Evolutionary conservation across 2,113 vertebrate genomes (phyloP).

Genomic region (Oreochromis niloticus): DNA sequence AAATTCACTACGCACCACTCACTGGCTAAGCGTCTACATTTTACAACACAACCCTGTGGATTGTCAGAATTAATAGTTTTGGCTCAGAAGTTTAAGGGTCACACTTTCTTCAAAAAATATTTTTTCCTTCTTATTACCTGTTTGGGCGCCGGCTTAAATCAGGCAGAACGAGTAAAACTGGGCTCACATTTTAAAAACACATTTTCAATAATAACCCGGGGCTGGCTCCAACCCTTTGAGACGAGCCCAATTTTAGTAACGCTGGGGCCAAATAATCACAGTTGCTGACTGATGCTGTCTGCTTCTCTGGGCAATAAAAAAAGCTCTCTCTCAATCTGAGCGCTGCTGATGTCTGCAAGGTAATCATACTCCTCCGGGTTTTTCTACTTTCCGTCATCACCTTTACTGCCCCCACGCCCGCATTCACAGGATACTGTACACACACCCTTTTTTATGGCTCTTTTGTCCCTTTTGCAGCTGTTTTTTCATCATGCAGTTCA

Average conservation of each 20-base stretch:
- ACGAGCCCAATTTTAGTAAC: neutral
- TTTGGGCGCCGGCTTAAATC: slow-evolving; percentile 23
- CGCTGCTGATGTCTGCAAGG: slow-evolving; percentile 13
- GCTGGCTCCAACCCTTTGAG: slow-evolving; percentile 2
- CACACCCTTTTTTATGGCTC: neutral
- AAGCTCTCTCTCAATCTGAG: neutral
- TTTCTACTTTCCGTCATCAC: slow-evolving; percentile 13
- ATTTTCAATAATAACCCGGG: slow-evolving; percentile 40
- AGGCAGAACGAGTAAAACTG: slow-evolving; percentile 30
- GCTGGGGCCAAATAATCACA: slow-evolving; percentile 50
- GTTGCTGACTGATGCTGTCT: slow-evolving; percentile 59
- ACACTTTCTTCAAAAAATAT: neutral
- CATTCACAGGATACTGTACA: neutral
- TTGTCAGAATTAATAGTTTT: neutral
- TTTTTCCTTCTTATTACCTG: neutral
- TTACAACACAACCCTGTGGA: neutral
- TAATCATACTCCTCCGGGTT: slow-evolving; percentile 18
- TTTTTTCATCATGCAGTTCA: neutral
- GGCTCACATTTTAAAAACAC: slow-evolving; percentile 24
- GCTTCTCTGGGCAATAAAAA: slow-evolving; percentile 34
- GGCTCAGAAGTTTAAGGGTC: neutral
- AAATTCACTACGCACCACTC: neutral
- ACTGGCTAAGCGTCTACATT: neutral
- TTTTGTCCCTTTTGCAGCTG: neutral
- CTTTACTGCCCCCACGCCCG: neutral